phyloP scores from a whole-genome alignment of 2,888 invertebrate species.

The Ommatoiulus sabulosus region DNA sequence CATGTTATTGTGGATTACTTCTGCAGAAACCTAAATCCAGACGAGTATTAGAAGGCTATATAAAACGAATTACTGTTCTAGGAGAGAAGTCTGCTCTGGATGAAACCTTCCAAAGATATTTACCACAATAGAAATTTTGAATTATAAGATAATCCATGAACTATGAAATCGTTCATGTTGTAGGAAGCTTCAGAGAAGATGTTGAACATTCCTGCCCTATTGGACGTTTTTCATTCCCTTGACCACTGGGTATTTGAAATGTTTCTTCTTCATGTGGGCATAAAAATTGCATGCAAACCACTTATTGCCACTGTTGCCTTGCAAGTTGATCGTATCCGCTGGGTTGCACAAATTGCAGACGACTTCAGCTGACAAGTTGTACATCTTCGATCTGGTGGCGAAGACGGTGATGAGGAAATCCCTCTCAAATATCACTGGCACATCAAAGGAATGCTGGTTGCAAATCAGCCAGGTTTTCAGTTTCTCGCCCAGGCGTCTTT shows the following conservation, averaged over 20 bases:
- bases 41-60: too few species aligned
- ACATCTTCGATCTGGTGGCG: not conserved
- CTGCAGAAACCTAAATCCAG: too few species aligned
- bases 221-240: not conserved
- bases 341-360: constrained; percentile 16
- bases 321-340: not conserved
- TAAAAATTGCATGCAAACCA: constrained; percentile 45
- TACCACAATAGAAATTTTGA: too few species aligned
- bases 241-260: not conserved
- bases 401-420: not conserved
- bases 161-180: too few species aligned
- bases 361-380: not conserved
- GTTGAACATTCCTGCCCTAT: not conserved
- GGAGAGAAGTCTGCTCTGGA: too few species aligned
- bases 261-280: not conserved
- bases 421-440: not conserved
- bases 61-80: too few species aligned
- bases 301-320: not conserved
- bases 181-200: too few species aligned
- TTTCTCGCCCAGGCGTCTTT: not conserved
- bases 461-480: not conserved
- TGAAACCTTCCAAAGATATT: too few species aligned
- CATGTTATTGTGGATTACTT: not conserved
- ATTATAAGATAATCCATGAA: too few species aligned
- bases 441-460: not conserved